phyloP scores from a whole-genome alignment of 2,797 vertebrate genomes.

The Nyctibius grandis region DNA sequence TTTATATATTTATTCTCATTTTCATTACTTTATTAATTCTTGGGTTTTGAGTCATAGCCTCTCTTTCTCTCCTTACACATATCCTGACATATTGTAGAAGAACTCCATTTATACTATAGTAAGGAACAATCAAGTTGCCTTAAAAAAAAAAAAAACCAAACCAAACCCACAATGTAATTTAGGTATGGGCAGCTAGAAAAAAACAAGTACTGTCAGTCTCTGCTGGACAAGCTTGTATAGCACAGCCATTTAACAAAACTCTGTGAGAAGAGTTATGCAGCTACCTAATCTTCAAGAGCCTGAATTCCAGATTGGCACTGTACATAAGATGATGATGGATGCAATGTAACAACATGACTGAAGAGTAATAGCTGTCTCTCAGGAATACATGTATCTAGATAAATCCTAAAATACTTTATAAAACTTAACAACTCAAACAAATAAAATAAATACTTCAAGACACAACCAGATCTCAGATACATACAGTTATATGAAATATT shows the following conservation, averaged over 20 bases:
- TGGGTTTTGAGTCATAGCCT: neutral
- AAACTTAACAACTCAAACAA: neutral
- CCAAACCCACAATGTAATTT: neutral
- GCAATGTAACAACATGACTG: neutral
- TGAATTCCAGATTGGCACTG: neutral
- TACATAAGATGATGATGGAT: neutral
- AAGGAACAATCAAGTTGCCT: neutral
- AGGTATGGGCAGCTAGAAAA: neutral
- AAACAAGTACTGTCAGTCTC: neutral
- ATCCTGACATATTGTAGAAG: neutral
- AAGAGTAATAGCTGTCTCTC: neutral
- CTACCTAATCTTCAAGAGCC: neutral
- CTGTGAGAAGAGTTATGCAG: neutral
- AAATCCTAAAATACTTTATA: neutral
- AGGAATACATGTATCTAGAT: neutral
- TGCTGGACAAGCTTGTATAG: neutral
- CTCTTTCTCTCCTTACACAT: neutral
- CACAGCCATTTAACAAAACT: neutral
- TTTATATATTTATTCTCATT: conserved; percentile 34
- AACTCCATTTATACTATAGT: neutral
- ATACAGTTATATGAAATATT: neutral
- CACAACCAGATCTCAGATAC: neutral
- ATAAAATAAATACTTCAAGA: neutral
- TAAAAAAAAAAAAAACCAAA: neutral
- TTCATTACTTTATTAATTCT: conserved; percentile 16